Evolutionary conservation across 2,888 invertebrate genomes (phyloP).

Genomic region (Plagodis dolabraria): DNA sequence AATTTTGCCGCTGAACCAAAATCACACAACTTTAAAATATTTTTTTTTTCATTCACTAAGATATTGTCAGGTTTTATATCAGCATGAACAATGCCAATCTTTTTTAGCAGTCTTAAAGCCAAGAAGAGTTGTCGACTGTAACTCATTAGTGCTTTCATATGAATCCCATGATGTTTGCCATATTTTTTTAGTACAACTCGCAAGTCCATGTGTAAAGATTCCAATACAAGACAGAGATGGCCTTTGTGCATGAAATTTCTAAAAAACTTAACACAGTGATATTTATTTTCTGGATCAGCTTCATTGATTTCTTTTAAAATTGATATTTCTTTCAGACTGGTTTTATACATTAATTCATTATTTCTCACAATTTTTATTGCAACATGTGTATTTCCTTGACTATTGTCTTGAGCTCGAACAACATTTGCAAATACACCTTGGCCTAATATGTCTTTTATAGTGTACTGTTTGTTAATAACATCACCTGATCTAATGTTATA

Average conservation of each 20-base stretch:
- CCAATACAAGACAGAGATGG: conserved; percentile 99
- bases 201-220: conserved; percentile 96
- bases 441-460: conserved; percentile 97
- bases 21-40: conserved; percentile 98
- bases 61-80: conserved; percentile 99
- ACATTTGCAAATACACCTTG: conserved; percentile 99
- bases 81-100: conserved; percentile 97
- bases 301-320: conserved; percentile 96
- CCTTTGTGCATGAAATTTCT: conserved; percentile 98
- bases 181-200: conserved; percentile 97
- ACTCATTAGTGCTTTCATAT: conserved; percentile 97
- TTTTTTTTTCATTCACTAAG: conserved; percentile 98
- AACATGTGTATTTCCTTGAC: conserved; percentile 93
- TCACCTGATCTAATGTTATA: conserved; percentile 97
- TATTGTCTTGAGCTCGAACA: conserved; percentile 95
- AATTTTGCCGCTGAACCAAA: conserved; percentile 98
- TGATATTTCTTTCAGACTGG: conserved; percentile 97
- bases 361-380: conserved; percentile 99
- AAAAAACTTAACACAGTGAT: conserved; percentile 94
- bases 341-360: conserved; percentile 99
- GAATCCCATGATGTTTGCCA: conserved; percentile 97
- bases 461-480: conserved; percentile 91
- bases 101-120: conserved; percentile 96
- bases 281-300: conserved; percentile 97
- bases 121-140: conserved; percentile 97